Conservation (phyloP, 2,113 vertebrate species). For the Apteryx owenii region DNA sequence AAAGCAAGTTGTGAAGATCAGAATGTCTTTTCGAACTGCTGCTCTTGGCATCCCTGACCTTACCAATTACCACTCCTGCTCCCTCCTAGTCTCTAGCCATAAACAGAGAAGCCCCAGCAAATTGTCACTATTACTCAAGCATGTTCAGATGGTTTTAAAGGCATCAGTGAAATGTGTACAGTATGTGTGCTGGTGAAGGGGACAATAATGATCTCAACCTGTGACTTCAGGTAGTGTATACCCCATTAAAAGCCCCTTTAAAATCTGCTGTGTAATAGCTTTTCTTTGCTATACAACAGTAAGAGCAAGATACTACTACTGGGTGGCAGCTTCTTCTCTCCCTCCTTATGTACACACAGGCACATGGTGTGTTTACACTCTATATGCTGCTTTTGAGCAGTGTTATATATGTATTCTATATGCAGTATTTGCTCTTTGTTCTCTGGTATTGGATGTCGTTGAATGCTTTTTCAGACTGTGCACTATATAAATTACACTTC, state of each 20-base stretch:
- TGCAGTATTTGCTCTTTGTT: not conserved
- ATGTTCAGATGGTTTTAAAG: constrained; percentile 1
- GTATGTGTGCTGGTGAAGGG: not conserved
- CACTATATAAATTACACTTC: not conserved
- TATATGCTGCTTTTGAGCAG: not conserved
- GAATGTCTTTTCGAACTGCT: not conserved
- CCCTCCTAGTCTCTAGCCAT: not conserved
- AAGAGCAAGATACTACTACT: not conserved
- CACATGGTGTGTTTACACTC: fast-evolving
- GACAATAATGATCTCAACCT: not conserved
- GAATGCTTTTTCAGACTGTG: not conserved
- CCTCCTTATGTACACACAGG: not conserved
- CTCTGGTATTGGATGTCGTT: not conserved
- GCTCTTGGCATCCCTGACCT: not conserved
- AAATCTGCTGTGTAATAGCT: not conserved
- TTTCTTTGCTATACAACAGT: not conserved
- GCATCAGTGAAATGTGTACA: not conserved
- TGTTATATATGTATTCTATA: not conserved
- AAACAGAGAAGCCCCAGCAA: constrained; percentile 16
- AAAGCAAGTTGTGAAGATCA: not conserved
- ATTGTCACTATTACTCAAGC: not conserved
- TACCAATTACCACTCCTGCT: not conserved
- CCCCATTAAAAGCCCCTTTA: not conserved
- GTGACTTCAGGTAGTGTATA: not conserved
- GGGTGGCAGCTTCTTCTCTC: not conserved